A percentile compares a stretch with the other conserved stretches of the same genome.
phyloP scores from a whole-genome alignment of 2,888 invertebrate genomes.

The Dicycla oo region DNA sequence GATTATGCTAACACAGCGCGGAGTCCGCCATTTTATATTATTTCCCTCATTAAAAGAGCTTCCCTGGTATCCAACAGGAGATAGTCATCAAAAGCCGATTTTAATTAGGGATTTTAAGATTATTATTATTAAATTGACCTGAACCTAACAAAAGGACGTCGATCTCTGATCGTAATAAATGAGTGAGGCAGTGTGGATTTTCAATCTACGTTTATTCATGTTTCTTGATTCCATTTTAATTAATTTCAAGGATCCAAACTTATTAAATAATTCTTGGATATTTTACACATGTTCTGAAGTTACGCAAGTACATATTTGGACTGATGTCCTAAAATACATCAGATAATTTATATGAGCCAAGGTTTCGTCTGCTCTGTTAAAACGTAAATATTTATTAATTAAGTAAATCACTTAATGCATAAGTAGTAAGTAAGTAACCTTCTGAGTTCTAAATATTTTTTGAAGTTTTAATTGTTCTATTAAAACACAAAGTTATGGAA shows the following conservation, averaged over 20 bases:
- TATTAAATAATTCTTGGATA: not conserved
- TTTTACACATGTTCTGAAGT: not conserved
- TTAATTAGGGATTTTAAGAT: conserved; percentile 61
- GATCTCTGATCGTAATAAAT: conserved; percentile 30
- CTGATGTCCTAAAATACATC: not conserved
- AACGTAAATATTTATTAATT: not conserved
- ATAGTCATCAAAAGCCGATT: conserved; percentile 60
- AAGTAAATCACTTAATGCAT: not conserved
- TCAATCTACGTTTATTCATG: conserved; percentile 22
- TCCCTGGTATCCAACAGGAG: conserved; percentile 46
- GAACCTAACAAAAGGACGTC: conserved; percentile 33
- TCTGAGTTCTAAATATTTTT: not conserved
- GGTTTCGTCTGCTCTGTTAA: not conserved
- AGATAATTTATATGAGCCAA: not conserved
- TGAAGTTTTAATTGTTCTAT: not conserved
- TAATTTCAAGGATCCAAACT: conserved; percentile 17
- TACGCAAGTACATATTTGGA: not conserved
- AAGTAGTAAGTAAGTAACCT: not conserved
- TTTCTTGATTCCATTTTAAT: conserved; percentile 28
- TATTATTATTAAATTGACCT: conserved; percentile 51
- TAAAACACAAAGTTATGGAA: conserved; percentile 14
- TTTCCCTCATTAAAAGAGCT: conserved; percentile 59
- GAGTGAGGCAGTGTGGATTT: conserved; percentile 32
- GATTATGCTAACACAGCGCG: conserved; percentile 56
- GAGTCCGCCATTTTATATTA: conserved; percentile 57